Evolutionary conservation across 2,113 vertebrate species (phyloP).

Genomic region (Glaucomys volans): DNA sequence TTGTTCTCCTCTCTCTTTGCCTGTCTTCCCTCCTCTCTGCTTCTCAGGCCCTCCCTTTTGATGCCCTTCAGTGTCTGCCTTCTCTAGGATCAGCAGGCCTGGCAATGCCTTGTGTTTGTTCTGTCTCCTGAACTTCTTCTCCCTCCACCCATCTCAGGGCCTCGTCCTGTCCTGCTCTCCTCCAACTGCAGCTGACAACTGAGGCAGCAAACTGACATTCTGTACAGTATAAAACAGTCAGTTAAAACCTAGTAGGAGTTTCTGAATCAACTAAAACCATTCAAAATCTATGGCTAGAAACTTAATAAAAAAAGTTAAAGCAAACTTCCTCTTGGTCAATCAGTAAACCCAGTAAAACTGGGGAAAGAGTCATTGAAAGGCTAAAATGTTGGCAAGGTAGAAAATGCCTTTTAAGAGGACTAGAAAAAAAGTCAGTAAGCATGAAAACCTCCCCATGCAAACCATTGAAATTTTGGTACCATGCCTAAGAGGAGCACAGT

Average conservation of each 20-base stretch:
- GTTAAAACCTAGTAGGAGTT: neutral
- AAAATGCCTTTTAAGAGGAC: neutral
- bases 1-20: too few species aligned
- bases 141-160: neutral
- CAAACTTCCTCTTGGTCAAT: neutral
- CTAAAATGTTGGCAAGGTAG: neutral
- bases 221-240: neutral
- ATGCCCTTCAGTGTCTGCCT: neutral
- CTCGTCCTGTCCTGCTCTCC: neutral
- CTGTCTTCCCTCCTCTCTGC: neutral
- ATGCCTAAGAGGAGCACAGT: neutral
- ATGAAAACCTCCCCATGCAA: neutral
- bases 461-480: neutral
- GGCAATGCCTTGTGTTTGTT: neutral
- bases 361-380: neutral
- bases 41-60: neutral
- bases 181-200: neutral
- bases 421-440: neutral
- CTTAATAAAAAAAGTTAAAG: slow-evolving; percentile 17
- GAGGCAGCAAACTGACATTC: neutral
- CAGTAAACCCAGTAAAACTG: neutral
- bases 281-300: neutral
- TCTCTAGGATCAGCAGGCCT: neutral
- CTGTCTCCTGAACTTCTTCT: accelerated
- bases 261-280: neutral